phyloP scores from a whole-genome alignment of 1,140 invertebrate species.

The Protaetia brevitarsis region DNA sequence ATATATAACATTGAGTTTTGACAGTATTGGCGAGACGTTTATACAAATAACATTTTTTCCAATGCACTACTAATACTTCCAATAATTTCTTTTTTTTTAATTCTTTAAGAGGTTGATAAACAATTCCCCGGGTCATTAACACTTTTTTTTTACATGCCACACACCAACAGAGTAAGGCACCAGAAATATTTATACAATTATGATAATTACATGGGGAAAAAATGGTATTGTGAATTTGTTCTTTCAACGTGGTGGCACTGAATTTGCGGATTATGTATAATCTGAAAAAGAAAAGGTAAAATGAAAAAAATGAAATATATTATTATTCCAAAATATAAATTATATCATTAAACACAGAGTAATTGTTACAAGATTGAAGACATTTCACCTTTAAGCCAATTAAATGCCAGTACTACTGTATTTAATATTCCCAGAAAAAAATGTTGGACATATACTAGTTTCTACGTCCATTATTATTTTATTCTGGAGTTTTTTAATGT shows the following conservation, averaged over 20 bases:
- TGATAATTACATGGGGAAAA: conserved; percentile 46
- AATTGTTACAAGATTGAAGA: conserved; percentile 28
- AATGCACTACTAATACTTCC: conserved; percentile 38
- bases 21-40: conserved; percentile 41
- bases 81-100: conserved; percentile 33
- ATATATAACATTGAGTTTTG: conserved; percentile 41
- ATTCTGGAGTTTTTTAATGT: no score
- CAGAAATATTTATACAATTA: conserved; percentile 45
- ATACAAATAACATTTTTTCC: conserved; percentile 47
- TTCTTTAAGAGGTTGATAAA: conserved; percentile 33
- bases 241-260: conserved; percentile 43
- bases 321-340: not conserved
- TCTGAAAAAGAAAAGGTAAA: no score
- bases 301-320: conserved; percentile 18
- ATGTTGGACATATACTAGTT: not conserved
- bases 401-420: conserved; percentile 30
- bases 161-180: conserved; percentile 45
- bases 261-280: conserved; percentile 26
- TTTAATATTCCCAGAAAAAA: not conserved
- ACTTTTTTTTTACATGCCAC: conserved; percentile 37
- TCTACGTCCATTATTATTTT: not conserved
- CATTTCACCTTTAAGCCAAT: conserved; percentile 22
- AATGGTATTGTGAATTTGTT: conserved; percentile 40
- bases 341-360: not conserved
- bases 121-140: conserved; percentile 31